These are phyloP conservation scores for Sander lucioperca DNA, from an alignment of 2,113 vertebrate species.

Conservation along the genomic window DNA sequence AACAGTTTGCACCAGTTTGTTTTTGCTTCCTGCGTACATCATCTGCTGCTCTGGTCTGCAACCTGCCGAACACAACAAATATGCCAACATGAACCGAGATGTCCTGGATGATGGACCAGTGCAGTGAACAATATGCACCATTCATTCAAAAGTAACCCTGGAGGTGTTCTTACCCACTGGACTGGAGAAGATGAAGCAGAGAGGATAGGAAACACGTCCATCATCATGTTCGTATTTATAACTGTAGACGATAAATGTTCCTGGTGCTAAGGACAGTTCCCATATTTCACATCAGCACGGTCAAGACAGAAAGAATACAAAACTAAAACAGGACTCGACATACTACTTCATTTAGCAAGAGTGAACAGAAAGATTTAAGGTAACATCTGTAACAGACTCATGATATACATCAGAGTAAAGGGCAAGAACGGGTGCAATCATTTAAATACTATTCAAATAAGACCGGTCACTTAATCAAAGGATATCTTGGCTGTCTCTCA, in stretches of 20 bases:
- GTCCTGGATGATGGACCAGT: background rate
- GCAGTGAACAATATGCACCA: accelerated
- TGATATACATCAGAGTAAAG: background rate
- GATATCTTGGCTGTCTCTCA: constrained; percentile 88
- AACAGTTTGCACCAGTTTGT: constrained; percentile 93
- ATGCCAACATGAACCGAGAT: background rate
- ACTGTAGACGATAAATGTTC: constrained; percentile 97
- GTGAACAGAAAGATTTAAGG: background rate
- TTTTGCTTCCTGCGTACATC: constrained; percentile 99
- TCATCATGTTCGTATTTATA: constrained; percentile 97
- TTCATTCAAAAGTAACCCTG: background rate
- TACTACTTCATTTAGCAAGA: background rate
- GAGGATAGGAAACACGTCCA: constrained; percentile 94
- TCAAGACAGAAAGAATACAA: background rate
- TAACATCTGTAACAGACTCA: background rate
- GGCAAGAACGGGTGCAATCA: background rate
- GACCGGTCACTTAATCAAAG: constrained; percentile 57
- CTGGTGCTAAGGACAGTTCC: constrained; percentile 88
- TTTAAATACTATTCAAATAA: background rate
- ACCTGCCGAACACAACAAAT: constrained; percentile 78
- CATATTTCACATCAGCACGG: background rate
- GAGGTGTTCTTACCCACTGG: constrained; percentile 89
- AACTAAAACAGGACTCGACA: background rate
- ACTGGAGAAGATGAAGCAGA: constrained; percentile 99
- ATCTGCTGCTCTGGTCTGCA: constrained; percentile 97